These are phyloP conservation scores for Aromia moschata DNA, from an alignment of 2,888 invertebrate genomes.

Conservation along the genomic window DNA sequence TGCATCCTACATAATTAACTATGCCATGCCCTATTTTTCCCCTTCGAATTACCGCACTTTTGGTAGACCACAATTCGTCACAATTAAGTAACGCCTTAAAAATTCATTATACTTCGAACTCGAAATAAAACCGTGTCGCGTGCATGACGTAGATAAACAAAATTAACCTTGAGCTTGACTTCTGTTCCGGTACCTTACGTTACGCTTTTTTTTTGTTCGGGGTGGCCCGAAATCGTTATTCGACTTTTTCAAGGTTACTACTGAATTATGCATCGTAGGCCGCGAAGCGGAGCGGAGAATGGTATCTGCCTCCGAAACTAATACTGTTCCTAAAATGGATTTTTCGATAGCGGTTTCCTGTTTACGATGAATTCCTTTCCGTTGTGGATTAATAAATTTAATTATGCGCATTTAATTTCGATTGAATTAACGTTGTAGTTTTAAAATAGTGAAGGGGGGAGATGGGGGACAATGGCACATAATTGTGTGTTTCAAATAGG, in stretches of 20 bases:
- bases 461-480: too few species aligned
- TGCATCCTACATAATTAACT: too few species aligned
- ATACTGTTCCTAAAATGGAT: constrained; percentile 3
- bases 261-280: constrained; percentile 5
- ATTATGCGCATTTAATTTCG: constrained; percentile 3
- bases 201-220: constrained; percentile 10
- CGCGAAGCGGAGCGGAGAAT: not conserved
- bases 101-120: too few species aligned
- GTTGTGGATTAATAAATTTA: constrained; percentile 4
- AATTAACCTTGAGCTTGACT: constrained; percentile 28
- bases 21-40: not conserved
- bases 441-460: too few species aligned
- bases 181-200: constrained; percentile 11
- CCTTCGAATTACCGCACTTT: not conserved
- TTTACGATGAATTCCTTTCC: constrained; percentile 17
- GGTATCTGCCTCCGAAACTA: too few species aligned
- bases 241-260: constrained; percentile 19
- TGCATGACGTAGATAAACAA: constrained; percentile 25
- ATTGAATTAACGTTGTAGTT: not conserved
- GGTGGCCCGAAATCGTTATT: constrained; percentile 10
- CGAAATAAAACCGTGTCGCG: constrained; percentile 3
- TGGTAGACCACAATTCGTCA: not conserved
- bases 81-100: constrained; percentile 7
- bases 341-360: constrained; percentile 24
- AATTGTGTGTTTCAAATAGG: too few species aligned